Evolutionary conservation across 1,140 invertebrate genomes (phyloP).

Genomic region (Vanessa atalanta): DNA sequence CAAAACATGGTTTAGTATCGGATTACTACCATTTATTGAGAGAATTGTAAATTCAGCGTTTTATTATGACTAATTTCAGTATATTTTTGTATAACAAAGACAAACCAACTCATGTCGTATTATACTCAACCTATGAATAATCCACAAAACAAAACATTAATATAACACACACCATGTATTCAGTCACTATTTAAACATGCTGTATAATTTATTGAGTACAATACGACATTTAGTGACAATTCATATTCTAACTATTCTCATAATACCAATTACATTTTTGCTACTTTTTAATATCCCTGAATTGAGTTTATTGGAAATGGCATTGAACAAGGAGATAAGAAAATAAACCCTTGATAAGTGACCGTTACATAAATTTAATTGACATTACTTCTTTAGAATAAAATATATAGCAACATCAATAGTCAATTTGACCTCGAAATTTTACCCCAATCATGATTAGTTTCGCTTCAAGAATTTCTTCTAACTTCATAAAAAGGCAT

Average conservation of each 20-base stretch:
- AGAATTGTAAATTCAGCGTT: background rate
- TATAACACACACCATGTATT: background rate
- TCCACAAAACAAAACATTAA: background rate
- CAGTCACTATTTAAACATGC: background rate
- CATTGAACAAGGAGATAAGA: background rate
- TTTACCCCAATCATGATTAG: too few relatives aligned
- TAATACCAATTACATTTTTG: background rate
- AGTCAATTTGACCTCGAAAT: too few relatives aligned
- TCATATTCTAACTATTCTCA: background rate
- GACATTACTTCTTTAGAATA: too few relatives aligned
- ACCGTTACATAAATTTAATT: too few relatives aligned
- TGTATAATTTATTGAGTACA: background rate
- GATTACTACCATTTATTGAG: background rate
- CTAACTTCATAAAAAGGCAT: too few relatives aligned
- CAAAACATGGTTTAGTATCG: background rate
- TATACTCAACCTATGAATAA: background rate
- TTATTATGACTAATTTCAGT: conserved; percentile 23
- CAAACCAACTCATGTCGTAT: background rate
- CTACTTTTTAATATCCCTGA: background rate
- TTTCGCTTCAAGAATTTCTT: too few relatives aligned
- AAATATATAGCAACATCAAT: too few relatives aligned
- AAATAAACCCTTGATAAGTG: too few relatives aligned
- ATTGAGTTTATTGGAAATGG: background rate
- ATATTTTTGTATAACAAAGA: conserved; percentile 18
- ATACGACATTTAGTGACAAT: background rate